A percentile compares a stretch with the other conserved stretches of the same genome.
Evolutionary conservation across 2,797 vertebrate genomes (phyloP).

Genomic region (Neoniphon sammara): DNA sequence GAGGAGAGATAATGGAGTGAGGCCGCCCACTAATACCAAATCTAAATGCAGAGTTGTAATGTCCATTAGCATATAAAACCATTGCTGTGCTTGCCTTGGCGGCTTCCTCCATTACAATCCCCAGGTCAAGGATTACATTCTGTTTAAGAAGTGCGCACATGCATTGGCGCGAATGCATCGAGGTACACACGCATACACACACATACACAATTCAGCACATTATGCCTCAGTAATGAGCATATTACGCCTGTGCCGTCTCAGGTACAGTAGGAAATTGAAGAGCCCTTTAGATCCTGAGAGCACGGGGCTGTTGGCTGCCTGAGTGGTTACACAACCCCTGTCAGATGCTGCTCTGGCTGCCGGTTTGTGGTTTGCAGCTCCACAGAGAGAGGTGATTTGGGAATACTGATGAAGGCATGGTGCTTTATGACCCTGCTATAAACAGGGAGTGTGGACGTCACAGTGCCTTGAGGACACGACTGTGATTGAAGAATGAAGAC

Average conservation of each 20-base stretch:
- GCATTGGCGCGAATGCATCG: constrained; percentile 27
- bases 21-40: constrained; percentile 33
- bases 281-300: constrained; percentile 62
- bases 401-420: constrained; percentile 74
- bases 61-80: constrained; percentile 56
- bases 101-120: constrained; percentile 48
- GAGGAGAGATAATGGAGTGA: constrained; percentile 8
- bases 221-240: constrained; percentile 57
- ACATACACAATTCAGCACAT: constrained; percentile 6
- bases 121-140: constrained; percentile 52
- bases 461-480: constrained; percentile 64
- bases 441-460: constrained; percentile 68
- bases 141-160: constrained; percentile 28
- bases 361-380: constrained; percentile 66
- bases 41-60: constrained; percentile 46
- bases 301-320: constrained; percentile 46
- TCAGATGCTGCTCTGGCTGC: constrained; percentile 58
- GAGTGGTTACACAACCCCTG: constrained; percentile 60
- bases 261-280: constrained; percentile 58
- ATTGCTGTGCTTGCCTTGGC: constrained; percentile 23
- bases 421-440: constrained; percentile 73
- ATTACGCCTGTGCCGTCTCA: constrained; percentile 49
- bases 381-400: constrained; percentile 62
- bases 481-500: constrained; percentile 74
- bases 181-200: constrained; percentile 20